These are phyloP conservation scores for Mya arenaria DNA, from an alignment of 1,140 invertebrate genomes.

Conservation along the genomic window DNA sequence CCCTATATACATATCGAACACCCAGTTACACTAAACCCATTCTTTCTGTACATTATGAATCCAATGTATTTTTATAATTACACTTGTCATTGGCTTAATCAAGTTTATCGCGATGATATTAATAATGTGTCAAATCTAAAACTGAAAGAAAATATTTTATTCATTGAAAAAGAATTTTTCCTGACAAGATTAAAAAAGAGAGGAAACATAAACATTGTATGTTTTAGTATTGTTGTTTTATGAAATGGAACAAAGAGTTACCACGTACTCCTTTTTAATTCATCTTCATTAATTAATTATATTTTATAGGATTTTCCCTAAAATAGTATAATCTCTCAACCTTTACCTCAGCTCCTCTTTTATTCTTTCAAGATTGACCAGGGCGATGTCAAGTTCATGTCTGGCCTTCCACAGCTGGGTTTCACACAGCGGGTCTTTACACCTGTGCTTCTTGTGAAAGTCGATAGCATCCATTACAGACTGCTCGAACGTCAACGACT, in stretches of 20 bases:
- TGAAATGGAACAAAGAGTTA: background rate
- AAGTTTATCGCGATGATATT: too few relatives aligned
- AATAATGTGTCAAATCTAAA: too few relatives aligned
- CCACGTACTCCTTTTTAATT: background rate
- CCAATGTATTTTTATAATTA: too few relatives aligned
- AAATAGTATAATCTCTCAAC: background rate
- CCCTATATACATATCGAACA: too few relatives aligned
- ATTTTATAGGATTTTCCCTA: background rate
- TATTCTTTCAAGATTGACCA: conserved; percentile 90
- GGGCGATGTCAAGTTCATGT: conserved; percentile 92
- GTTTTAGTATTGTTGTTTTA: background rate
- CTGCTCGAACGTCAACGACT: conserved; percentile 92
- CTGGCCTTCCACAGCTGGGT: conserved; percentile 91
- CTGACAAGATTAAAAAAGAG: background rate
- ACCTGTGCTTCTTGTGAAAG: conserved; percentile 85
- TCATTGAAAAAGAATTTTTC: too few relatives aligned
- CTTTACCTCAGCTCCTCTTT: conserved; percentile 84
- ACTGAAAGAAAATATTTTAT: too few relatives aligned
- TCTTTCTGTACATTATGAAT: too few relatives aligned
- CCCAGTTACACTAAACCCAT: too few relatives aligned
- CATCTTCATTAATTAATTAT: background rate
- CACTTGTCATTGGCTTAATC: too few relatives aligned
- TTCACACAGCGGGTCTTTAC: conserved; percentile 88
- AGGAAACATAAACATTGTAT: background rate
- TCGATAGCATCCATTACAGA: conserved; percentile 92